phyloP scores from a whole-genome alignment of 2,113 vertebrate genomes.

The Monarcha castaneiventris region DNA sequence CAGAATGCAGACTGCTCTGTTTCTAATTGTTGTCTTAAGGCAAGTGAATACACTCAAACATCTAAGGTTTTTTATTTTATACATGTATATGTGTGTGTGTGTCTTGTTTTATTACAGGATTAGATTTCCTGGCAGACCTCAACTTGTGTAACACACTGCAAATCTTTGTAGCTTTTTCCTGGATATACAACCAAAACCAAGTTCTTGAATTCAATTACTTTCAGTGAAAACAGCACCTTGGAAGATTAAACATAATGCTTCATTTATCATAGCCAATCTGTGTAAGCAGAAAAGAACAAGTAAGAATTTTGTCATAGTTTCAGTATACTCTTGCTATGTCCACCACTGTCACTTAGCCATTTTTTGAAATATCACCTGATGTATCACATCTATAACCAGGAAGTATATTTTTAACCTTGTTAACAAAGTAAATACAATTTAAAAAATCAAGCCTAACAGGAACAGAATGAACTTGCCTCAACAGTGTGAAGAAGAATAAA shows the following conservation, averaged over 20 bases:
- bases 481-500: neutral
- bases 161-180: neutral
- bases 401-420: neutral
- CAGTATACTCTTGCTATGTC: neutral
- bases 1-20: neutral
- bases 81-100: too few species aligned
- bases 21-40: neutral
- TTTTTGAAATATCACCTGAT: neutral
- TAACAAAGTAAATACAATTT: neutral
- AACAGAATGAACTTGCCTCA: conserved; percentile 30
- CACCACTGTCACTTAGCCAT: neutral
- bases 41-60: neutral
- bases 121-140: neutral
- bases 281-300: neutral
- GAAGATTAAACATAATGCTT: neutral
- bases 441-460: neutral
- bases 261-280: neutral
- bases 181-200: neutral
- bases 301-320: neutral
- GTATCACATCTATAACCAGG: neutral
- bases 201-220: neutral
- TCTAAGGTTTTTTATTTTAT: neutral
- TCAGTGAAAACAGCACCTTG: neutral
- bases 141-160: neutral
- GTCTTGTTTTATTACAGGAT: neutral